Base-by-base conservation (phyloP, 2,113 vertebrate genomes). In the Lynx canadensis region DNA sequence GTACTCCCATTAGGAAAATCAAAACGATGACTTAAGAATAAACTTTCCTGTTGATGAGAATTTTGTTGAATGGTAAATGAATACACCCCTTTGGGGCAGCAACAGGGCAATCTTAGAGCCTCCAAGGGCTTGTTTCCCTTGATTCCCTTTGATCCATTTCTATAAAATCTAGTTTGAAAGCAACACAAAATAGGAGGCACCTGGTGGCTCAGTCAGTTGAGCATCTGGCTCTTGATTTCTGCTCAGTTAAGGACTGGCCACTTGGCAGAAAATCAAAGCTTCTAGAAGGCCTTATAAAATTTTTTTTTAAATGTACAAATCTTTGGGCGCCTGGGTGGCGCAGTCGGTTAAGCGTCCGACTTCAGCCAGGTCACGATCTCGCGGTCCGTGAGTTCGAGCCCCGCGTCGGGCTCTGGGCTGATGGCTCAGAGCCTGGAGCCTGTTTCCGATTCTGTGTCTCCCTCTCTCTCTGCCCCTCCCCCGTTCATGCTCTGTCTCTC, bases 181-280 rank as follows among this genome's bases (percentile, higher is more conserved):
- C 13, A 78, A 74, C 57, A 69, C 50, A 60, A 23, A 60, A 60
- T 60, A 60, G 19, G 57, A 21, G 57, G 21, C 57, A 57, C 57
- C 16, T 57, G 57, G 57, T 57, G 21, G 57, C 57, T 57, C 57
- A 9, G 57, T 60, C 57, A 23, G 21, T 60, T 23, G 21, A 25
- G 57, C 57, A 60, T 23, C 57, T 3, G 8, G 8, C 57, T 60
- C 57, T 60, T 60, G 57, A 23, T 60, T 23, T 60, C 21, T 23
- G 57, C 21, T 60, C 57, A 60, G 57, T 80, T 83, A 73, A 29
- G 41, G 38, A 89, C 65, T 71, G 73, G 36, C 48, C 71, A 41
- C 31, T 68, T 96, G n/a, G 94, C 38, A 86, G 82, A 85, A 97
- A 91, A 93, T 41, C 15, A 86, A 91, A 79, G 23, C 71, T 81